These are phyloP conservation scores for Stenichneumon culpator DNA, from an alignment of 2,888 invertebrate genomes.

Conservation along the genomic window DNA sequence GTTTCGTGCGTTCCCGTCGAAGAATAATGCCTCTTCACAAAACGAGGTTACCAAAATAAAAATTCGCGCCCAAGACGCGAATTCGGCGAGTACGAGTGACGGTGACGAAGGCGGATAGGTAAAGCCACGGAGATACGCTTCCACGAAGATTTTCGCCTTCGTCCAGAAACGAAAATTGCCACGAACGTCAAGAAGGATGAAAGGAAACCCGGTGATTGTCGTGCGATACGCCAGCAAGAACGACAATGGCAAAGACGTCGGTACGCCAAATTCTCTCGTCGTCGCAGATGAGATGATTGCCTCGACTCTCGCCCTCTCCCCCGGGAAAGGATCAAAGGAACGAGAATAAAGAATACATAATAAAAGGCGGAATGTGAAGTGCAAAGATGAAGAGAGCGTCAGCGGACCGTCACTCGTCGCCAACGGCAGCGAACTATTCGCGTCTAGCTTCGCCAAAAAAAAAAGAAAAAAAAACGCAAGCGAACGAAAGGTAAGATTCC, in stretches of 20 bases:
- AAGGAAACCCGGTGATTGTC: background rate
- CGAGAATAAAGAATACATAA: conserved; percentile 20
- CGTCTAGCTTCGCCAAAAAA: background rate
- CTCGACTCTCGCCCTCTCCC: background rate
- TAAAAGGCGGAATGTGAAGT: conserved; percentile 19
- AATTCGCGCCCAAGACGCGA: background rate
- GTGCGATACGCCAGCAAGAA: background rate
- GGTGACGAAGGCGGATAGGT: background rate
- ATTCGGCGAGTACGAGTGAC: background rate
- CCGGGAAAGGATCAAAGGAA: conserved; percentile 2
- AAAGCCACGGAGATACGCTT: background rate
- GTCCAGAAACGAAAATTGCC: conserved; percentile 22
- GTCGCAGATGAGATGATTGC: conserved; percentile 3
- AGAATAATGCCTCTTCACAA: background rate
- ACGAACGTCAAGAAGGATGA: conserved; percentile 37
- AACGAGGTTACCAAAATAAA: conserved; percentile 39
- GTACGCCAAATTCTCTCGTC: conserved; percentile 2
- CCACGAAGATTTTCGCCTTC: background rate
- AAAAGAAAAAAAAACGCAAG: background rate
- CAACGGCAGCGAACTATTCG: conserved; percentile 5
- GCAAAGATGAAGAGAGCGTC: background rate
- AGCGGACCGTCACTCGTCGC: conserved; percentile 21
- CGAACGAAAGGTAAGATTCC: background rate
- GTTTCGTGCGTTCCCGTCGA: no score
- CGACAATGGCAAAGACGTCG: background rate